Conservation (phyloP, 2,888 invertebrate genomes). For the Cotesia congregata region DNA sequence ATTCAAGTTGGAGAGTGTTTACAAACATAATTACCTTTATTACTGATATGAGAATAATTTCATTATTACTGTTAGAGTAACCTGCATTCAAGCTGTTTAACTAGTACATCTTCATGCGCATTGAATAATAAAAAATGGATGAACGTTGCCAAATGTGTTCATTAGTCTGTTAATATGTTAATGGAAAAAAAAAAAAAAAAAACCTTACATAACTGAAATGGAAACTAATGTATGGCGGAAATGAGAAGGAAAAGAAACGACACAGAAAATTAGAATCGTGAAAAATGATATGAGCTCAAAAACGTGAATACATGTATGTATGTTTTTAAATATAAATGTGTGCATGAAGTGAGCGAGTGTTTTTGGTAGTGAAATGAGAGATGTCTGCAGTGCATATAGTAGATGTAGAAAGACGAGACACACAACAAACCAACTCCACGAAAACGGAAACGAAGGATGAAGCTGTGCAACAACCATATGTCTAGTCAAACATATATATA, state of each 20-base stretch:
- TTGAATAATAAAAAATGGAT: neutral
- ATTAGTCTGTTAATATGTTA: neutral
- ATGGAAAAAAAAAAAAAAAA: neutral
- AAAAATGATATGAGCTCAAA: neutral
- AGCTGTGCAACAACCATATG: slow-evolving; percentile 47
- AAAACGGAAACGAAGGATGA: slow-evolving; percentile 55
- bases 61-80: too few species aligned
- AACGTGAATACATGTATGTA: neutral
- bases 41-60: too few species aligned
- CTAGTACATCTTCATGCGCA: neutral
- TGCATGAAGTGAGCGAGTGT: neutral
- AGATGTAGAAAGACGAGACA: slow-evolving; percentile 38
- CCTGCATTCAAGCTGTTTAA: too few species aligned
- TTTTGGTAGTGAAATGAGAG: slow-evolving; percentile 23
- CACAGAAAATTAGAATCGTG: neutral
- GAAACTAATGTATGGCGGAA: neutral
- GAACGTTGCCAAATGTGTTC: neutral
- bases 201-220: neutral
- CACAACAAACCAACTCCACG: slow-evolving; percentile 45
- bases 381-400: slow-evolving; percentile 35
- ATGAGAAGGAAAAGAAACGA: neutral
- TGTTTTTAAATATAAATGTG: neutral
- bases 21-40: too few species aligned
- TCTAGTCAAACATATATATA: slow-evolving; percentile 32
- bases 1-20: too few species aligned